Evolutionary conservation across 2,797 vertebrate genomes (phyloP).

Genomic region (Characodon lateralis): DNA sequence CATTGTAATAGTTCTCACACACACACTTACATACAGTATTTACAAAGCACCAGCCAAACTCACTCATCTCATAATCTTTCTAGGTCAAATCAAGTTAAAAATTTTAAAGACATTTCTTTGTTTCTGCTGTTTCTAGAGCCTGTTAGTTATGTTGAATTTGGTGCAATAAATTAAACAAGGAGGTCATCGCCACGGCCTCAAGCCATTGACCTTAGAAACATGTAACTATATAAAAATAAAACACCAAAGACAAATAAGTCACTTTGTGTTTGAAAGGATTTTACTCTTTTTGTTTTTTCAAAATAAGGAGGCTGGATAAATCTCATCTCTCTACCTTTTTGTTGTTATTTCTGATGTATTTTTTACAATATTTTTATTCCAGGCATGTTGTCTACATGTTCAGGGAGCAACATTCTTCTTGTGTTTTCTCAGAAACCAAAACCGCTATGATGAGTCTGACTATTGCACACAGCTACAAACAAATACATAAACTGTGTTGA

Average conservation of each 20-base stretch:
- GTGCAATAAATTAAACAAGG: constrained; percentile 57
- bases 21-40: neutral
- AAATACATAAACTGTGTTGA: constrained; percentile 36
- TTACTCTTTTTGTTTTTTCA: neutral
- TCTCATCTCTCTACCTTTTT: constrained; percentile 36
- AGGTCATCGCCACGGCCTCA: constrained; percentile 19
- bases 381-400: constrained; percentile 42
- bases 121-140: constrained; percentile 13
- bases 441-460: constrained; percentile 32
- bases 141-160: constrained; percentile 36
- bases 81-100: constrained; percentile 13
- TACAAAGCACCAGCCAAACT: constrained; percentile 20
- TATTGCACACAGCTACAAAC: constrained; percentile 28
- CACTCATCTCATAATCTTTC: neutral
- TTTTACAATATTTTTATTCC: constrained; percentile 19
- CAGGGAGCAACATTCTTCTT: constrained; percentile 56
- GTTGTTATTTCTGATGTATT: constrained; percentile 11
- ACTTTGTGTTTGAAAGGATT: neutral
- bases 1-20: neutral
- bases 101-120: constrained; percentile 28
- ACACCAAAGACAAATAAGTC: constrained; percentile 55
- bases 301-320: constrained; percentile 44
- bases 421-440: constrained; percentile 35
- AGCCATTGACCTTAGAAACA: constrained; percentile 5
- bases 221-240: constrained; percentile 6